Evolutionary conservation across 2,113 vertebrate species (phyloP).

Genomic region (Brienomyrus brachyistius): DNA sequence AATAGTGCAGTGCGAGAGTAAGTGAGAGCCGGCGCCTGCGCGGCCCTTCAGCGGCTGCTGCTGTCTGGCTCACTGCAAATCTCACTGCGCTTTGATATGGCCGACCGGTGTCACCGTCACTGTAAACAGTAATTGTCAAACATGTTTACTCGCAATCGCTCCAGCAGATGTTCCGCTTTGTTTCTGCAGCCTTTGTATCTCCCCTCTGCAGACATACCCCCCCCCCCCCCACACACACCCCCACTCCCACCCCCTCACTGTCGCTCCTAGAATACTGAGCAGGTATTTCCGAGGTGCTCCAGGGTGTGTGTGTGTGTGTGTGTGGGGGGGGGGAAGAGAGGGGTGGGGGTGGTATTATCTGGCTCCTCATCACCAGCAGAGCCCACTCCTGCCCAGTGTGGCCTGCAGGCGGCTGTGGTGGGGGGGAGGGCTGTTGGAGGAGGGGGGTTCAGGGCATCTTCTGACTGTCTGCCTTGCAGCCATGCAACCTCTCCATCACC

Average conservation of each 20-base stretch:
- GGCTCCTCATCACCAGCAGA: slow-evolving; percentile 63
- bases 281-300: slow-evolving; percentile 74
- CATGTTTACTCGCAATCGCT: slow-evolving; percentile 75
- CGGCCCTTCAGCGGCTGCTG: background rate
- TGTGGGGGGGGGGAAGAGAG: slow-evolving; percentile 25
- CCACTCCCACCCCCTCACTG: slow-evolving; percentile 24
- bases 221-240: background rate
- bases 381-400: slow-evolving; percentile 46
- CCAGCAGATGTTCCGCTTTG: slow-evolving; percentile 75
- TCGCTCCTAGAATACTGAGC: slow-evolving; percentile 65
- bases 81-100: slow-evolving; percentile 66
- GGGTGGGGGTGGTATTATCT: slow-evolving; percentile 62
- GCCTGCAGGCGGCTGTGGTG: slow-evolving; percentile 56
- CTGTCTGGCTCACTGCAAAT: slow-evolving; percentile 70
- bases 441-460: slow-evolving; percentile 27
- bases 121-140: slow-evolving; percentile 82
- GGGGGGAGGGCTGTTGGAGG: background rate
- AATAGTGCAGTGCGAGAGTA: slow-evolving; percentile 52
- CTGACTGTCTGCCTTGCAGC: slow-evolving; percentile 55
- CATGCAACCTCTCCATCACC: slow-evolving; percentile 73
- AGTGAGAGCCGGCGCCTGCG: background rate
- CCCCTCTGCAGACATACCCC: slow-evolving; percentile 54
- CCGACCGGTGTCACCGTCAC: slow-evolving; percentile 76
- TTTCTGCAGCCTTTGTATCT: slow-evolving; percentile 70
- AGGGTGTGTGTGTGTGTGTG: slow-evolving; percentile 58